Base-by-base conservation (phyloP, 2,797 vertebrate genomes). In the Strix occidentalis region DNA sequence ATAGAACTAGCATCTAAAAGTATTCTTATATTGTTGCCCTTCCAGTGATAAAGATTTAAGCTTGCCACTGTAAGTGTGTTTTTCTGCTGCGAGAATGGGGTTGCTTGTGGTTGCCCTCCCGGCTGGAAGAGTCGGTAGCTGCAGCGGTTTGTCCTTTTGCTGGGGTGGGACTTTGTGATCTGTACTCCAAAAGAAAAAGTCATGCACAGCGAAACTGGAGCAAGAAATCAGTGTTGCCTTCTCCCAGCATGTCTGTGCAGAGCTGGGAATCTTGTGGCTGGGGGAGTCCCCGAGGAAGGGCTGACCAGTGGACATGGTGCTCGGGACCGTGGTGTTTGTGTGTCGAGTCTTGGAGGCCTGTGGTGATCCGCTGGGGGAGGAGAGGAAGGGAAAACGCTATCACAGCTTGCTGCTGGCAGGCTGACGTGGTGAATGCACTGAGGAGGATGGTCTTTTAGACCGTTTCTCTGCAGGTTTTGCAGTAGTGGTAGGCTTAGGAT, bases 401-500 rank as follows among this genome's bases (percentile, higher is more conserved):
- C 37, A 6, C 23, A 26, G 56, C 64, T 56, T 70, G 50, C 69
- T 77, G 57, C 86, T 45, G 16, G 1, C 39, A 50, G 72, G 48
- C 6, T 8, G 12, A 5, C 50, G 1, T 1, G 2, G 35, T 10
- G 41, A 48, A 11, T 25, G 2, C 2, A 7, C 50, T 1, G 16
- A 66, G 45, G 9, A 29, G 45, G 10, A 28, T 31, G 66, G 11
- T 45, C 43, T 53, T 57, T 5, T 13, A 0, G 3, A 7, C 14
- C 2, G 8, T 66, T 82, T 61, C 66, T 48, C 46, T 43, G 76
- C 41, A 53, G 31, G 3, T 70, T 79, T 56, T 61, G 66, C 18
- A 23, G 29, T 2, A 35, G 20, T 19, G 71, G 28, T 35, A 3
- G 9, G 35, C 86, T 31, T 3, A 33, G 58, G 17, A 33, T 31